A percentile compares a stretch with the other conserved stretches of the same genome.
These are phyloP conservation scores for Artemia sinica DNA, from an alignment of 2,888 invertebrate genomes.

Conservation along the genomic window DNA sequence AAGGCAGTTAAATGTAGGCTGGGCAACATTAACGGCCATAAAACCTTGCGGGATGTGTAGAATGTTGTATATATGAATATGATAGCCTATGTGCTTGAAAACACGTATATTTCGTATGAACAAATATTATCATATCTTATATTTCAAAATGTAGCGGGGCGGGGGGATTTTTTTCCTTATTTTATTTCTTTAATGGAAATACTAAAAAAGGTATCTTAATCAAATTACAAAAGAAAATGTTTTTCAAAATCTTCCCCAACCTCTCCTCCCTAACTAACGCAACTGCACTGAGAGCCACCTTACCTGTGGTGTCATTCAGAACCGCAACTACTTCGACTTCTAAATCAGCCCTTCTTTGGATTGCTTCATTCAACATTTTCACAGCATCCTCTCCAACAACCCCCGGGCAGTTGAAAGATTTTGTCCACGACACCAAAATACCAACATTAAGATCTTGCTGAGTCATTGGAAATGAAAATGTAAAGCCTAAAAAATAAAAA, in stretches of 20 bases:
- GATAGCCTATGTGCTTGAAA: no score
- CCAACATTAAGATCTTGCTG: constrained; percentile 54
- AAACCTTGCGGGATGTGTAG: no score
- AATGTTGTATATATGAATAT: no score
- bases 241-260: no score
- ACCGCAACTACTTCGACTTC: constrained; percentile 52
- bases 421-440: constrained; percentile 65
- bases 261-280: background rate
- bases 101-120: no score
- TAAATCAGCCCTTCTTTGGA: constrained; percentile 38
- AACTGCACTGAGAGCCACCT: background rate
- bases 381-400: constrained; percentile 52
- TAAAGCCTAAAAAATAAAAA: constrained; percentile 44
- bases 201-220: background rate
- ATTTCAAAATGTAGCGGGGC: no score
- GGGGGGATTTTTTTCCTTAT: no score
- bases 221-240: background rate
- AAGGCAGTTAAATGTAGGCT: no score
- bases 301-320: constrained; percentile 54
- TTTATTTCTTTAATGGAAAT: background rate
- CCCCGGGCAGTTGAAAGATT: constrained; percentile 57
- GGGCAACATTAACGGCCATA: no score
- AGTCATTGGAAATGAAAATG: constrained; percentile 66
- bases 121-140: no score
- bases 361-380: constrained; percentile 44